Evolutionary conservation across 1,140 invertebrate species (phyloP).

Genomic region (Holcopasites calliopsidis): DNA sequence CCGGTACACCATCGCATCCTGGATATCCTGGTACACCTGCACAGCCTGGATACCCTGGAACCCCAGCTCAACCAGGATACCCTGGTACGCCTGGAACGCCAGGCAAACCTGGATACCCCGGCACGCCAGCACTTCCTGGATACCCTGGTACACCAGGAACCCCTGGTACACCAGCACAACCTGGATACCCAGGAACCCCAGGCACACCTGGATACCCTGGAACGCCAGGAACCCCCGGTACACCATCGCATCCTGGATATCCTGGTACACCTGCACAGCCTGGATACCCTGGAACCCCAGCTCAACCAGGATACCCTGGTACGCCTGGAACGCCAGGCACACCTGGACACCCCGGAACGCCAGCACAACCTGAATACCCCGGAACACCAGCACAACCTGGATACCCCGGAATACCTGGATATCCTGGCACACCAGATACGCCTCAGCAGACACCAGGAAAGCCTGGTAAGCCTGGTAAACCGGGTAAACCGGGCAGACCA

Average conservation of each 20-base stretch:
- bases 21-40: slow-evolving; percentile 52
- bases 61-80: slow-evolving; percentile 28
- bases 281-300: slow-evolving; percentile 21
- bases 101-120: no score
- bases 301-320: slow-evolving; percentile 8
- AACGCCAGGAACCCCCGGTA: no score
- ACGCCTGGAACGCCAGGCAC: slow-evolving; percentile 13
- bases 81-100: not conserved
- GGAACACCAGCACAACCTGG: slow-evolving; percentile 4
- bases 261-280: slow-evolving; percentile 49
- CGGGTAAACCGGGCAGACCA: not conserved
- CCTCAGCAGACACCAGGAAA: slow-evolving; percentile 3
- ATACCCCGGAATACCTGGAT: slow-evolving; percentile 26
- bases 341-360: slow-evolving; percentile 6
- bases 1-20: not conserved
- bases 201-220: no score
- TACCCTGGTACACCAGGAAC: slow-evolving; percentile 73
- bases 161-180: not conserved
- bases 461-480: not conserved
- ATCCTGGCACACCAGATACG: not conserved
- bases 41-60: slow-evolving; percentile 44
- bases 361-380: slow-evolving; percentile 15
- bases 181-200: slow-evolving; percentile 41
- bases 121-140: slow-evolving; percentile 21
- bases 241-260: slow-evolving; percentile 54